Evolutionary conservation across 2,888 invertebrate genomes (phyloP), one percentile per base, ranked within the genome.

Genomic region (Pardosa pseudoannulata): DNA sequence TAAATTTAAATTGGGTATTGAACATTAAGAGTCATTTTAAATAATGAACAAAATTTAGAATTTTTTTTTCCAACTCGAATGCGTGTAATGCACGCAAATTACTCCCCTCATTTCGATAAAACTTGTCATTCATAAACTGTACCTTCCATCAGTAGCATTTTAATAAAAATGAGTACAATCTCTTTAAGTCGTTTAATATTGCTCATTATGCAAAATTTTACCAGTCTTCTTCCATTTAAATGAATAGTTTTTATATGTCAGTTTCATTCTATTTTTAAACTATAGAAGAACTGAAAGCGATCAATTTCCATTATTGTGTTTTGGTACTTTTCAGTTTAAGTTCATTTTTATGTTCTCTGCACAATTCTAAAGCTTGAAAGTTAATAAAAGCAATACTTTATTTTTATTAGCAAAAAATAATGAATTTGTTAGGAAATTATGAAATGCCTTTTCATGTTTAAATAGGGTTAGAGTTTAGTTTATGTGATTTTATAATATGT

Each of bases 101-200:
- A 62, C 28, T 23, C 3, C 1, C 5, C 27, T 28, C 62, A 62
- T 28, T 62, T 28, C 5, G 62, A 62, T 27, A 11, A 27, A 27
- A 62, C 62, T 28, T 62, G 28, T 62, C 62, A 11, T 28, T 23
- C 62, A 62, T 62, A 28, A 62, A 62, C 7, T 28, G 16, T 28
- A 62, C 28, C 28, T 28, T 27, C 27, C 62, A 28, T 23, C 23
- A 62, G 7, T 23, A 28, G 7, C 62, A 11, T 62, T 62, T 62
- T 9, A 62, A 62, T 62, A 62, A 62, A 62, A 46, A 62, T 62
- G 23, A 62, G 27, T 62, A 62, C 27, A 28, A 62, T 62, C 62
- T 23, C 28, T 62, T 62, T 11, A 62, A 28, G 62, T 27, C 46
- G 16, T 46, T 46, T 7, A 46, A 46, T 46, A 16, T 13, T 46